Evolutionary conservation across 2,113 vertebrate genomes (phyloP).

Genomic region (Melanostigma gelatinosum): DNA sequence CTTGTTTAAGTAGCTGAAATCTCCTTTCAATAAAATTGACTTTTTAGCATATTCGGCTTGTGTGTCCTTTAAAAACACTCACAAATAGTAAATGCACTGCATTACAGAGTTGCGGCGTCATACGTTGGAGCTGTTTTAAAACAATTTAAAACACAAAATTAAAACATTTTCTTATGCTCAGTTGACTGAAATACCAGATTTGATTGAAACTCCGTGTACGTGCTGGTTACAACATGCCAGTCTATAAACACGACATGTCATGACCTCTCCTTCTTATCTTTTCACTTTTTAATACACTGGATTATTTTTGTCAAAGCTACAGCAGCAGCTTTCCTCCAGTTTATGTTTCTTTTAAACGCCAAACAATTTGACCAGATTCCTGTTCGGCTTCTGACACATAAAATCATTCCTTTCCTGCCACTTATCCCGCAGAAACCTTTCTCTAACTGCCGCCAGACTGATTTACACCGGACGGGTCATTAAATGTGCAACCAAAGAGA

Average conservation of each 20-base stretch:
- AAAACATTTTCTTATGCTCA: background rate
- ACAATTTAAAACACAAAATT: background rate
- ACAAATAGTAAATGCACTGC: background rate
- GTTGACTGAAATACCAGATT: background rate
- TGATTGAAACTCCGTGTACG: slow-evolving; percentile 8
- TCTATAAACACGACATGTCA: background rate
- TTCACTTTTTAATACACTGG: background rate
- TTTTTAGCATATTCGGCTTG: background rate
- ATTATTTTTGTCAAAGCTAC: background rate
- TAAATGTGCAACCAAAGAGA: slow-evolving; percentile 70
- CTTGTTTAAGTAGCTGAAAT: background rate
- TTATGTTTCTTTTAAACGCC: background rate
- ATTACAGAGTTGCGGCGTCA: background rate
- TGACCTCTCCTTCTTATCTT: slow-evolving; percentile 6
- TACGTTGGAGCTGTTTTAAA: background rate
- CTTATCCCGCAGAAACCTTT: slow-evolving; percentile 57
- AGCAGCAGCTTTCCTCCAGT: slow-evolving; percentile 14
- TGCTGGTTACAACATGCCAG: slow-evolving; percentile 5
- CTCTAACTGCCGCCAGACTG: slow-evolving; percentile 51
- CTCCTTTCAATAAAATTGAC: background rate
- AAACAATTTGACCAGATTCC: slow-evolving; percentile 39
- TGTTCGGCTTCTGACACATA: slow-evolving; percentile 31
- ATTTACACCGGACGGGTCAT: slow-evolving; percentile 72
- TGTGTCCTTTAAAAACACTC: background rate
- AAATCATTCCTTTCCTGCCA: slow-evolving; percentile 26